Conservation (phyloP, 1,140 invertebrate species). For the Drosophila eugracilis region DNA sequence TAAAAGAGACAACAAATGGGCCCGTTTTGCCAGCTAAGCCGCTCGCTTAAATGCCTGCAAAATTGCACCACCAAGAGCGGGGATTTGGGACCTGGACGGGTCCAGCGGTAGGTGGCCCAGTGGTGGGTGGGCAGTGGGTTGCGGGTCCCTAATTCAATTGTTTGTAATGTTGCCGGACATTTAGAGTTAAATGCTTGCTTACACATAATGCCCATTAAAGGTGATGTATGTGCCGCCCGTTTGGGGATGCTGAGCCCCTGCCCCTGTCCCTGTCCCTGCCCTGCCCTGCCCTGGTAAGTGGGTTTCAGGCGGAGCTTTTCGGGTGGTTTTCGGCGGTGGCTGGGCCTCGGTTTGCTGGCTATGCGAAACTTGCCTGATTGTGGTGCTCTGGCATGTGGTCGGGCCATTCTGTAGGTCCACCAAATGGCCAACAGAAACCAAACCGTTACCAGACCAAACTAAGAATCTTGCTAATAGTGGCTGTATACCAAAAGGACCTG, state of each 20-base stretch:
- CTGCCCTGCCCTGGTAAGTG: too few relatives aligned
- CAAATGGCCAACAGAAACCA: constrained; percentile 1
- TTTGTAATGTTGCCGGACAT: constrained; percentile 71
- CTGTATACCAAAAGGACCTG: too few relatives aligned
- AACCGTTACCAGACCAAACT: background rate
- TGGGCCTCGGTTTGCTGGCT: background rate
- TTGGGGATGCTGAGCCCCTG: constrained; percentile 28
- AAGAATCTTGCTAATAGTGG: background rate
- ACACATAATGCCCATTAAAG: constrained; percentile 80
- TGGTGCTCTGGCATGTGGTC: constrained; percentile 5
- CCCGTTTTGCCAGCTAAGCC: constrained; percentile 36
- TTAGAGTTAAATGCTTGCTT: constrained; percentile 73
- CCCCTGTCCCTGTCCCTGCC: too few relatives aligned
- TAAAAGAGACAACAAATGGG: constrained; percentile 60
- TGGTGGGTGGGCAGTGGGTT: constrained; percentile 41
- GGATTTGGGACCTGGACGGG: background rate
- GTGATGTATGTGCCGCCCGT: constrained; percentile 60
- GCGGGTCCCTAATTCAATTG: constrained; percentile 73
- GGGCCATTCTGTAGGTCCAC: background rate
- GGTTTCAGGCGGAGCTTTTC: background rate
- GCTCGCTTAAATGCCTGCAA: constrained; percentile 59
- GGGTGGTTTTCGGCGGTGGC: too few relatives aligned
- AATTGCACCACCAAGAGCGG: constrained; percentile 30
- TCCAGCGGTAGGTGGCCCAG: constrained; percentile 21
- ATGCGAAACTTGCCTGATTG: constrained; percentile 19